Base-by-base conservation (phyloP, 2,797 vertebrate species). In the Aplochiton taeniatus region DNA sequence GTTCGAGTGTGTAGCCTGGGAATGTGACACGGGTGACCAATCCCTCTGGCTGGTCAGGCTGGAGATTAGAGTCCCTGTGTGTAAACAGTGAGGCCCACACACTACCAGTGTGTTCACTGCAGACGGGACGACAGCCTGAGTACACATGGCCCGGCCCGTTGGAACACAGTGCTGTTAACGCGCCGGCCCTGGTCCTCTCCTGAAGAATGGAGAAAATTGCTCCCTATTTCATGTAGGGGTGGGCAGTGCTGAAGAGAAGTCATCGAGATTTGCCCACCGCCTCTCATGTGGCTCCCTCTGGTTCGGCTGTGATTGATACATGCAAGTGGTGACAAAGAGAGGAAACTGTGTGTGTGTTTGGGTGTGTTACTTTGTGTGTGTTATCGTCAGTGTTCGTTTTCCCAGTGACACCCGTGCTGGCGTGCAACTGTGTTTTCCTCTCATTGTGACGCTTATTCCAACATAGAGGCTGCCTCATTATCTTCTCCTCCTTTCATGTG, bases 401-500 rank as follows among this genome's bases (percentile, higher is more conserved):
- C 89, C 81, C 80, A 88, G 73, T 71, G 80, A 89, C 85, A 86
- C 87, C 88, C 83, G 80, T 70, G 76, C 78, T 63, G 60, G 58
- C 72, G 79, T 80, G 76, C 81, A 74, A 54, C 85, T 78, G 80
- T 81, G 70, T 88, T 90, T 92, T 93, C 92, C 90, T 91, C 81
- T 83, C 65, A 90, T 92, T 93, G 92, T 91, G 83, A 73, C 59
- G 63, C 76, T 60, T 72, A 76, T 85, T 82, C 84, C 81, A 83
- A 87, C 85, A 79, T 76, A 79, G 82, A 31, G 31, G 85, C 83
- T 74, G 76, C 69, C 75, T 83, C 81, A 88, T 90, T 92, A 88
- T 92, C 85, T 82, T 72, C 5, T 9, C 47, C 62, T 72, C 83
- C 84, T 91, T 92, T 93, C 86, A 91, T 92, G 81, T 88, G 77